Base-by-base conservation (phyloP, 2,113 vertebrate genomes). In the Macaca mulatta region DNA sequence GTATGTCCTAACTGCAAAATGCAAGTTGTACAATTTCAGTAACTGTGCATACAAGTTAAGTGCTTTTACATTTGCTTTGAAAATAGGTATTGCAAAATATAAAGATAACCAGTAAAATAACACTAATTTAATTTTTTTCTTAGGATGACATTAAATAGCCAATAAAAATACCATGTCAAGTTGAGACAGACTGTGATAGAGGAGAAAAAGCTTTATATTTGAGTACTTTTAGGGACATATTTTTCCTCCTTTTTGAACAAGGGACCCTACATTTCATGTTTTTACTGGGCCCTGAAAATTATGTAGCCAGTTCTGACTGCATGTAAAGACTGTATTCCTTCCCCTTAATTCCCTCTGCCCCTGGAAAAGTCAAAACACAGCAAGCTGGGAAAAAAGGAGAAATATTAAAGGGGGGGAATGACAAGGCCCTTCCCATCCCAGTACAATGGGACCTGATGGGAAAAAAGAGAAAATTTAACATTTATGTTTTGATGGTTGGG, bases 81-180 rank as follows among this genome's bases (percentile, higher is more conserved):
- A 90, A 96, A 83, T 16, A 40, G 13, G 7, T 40, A 86, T 32
- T 89, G 25, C 27, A 92, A 92, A 92, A 92, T 57, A 85, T 64
- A 92, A 82, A 87, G 40, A 72, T 20, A 30, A 96, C 50, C n/a
- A 83, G 74, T 90, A 97, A 94, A 94, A 90, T 64, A 35, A 90
- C n/a, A 9, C 8, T 55, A 70, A 72, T 78, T 92, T 92, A 92
- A 35, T 32, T 93, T 89, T 89, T 52, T 75, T 81, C 72, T 95
- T 92, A 9, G 16, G 70, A 81, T 96, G 78, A 80, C n/a, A 79
- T 75, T 90, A 87, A 92, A 27, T 43, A 90, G 48, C 90, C 96
- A 85, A 59, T 78, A 86, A 95, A 89, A 88, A 77, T 22, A 87
- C 6, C 22, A 70, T 84, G 25, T 86, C 13, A 79, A 91, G 35